Percentiles rank a stretch among this genome's conserved stretches.
Conservation (phyloP, 2,113 vertebrate species). For the Falcunculus frontatus region DNA sequence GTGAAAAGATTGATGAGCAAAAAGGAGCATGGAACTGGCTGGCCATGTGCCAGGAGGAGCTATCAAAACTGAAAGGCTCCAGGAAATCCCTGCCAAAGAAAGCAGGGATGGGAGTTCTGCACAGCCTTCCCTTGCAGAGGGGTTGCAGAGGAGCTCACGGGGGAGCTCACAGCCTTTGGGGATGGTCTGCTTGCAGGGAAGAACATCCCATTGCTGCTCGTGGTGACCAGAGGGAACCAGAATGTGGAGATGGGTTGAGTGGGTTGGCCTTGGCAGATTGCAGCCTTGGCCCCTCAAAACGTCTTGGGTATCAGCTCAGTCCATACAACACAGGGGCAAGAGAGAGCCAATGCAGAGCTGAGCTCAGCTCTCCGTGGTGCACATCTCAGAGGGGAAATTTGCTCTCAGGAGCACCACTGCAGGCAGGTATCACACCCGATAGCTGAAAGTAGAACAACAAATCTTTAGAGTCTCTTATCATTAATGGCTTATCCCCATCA, state of each 20-base stretch:
- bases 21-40: neutral
- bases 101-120: neutral
- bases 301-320: neutral
- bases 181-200: neutral
- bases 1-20: constrained; percentile 59
- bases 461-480: neutral
- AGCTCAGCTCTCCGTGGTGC: neutral
- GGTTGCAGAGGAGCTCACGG: neutral
- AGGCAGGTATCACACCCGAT: neutral
- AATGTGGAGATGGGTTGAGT: neutral
- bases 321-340: accelerated
- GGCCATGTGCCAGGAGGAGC: constrained; percentile 10
- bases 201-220: neutral
- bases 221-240: neutral
- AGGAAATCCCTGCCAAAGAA: neutral
- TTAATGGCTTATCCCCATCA: neutral
- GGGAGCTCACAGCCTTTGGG: neutral
- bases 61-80: neutral
- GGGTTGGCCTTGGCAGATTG: neutral
- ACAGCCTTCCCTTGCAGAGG: neutral
- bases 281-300: neutral
- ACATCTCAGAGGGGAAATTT: neutral
- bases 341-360: neutral
- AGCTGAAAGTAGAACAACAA: neutral
- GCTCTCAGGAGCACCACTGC: neutral